phyloP scores from a whole-genome alignment of 2,797 vertebrate species.

The Arrhamphus sclerolepis region DNA sequence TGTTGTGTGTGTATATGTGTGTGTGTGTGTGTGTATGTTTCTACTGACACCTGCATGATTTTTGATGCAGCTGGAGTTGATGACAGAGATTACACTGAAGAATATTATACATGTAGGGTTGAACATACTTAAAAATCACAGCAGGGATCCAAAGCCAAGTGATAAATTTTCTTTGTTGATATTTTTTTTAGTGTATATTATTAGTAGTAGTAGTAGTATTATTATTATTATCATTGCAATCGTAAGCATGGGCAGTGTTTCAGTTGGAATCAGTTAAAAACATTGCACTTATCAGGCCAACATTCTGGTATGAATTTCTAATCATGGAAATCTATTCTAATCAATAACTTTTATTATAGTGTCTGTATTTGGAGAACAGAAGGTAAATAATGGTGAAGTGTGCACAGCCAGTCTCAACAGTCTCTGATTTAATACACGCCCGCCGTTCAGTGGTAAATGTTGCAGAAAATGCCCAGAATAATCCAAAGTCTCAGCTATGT shows the following conservation, averaged over 20 bases:
- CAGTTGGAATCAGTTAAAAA: no score
- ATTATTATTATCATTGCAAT: no score
- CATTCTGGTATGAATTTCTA: no score
- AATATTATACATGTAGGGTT: background rate
- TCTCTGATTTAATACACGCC: background rate
- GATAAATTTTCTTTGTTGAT: no score
- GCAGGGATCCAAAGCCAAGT: no score
- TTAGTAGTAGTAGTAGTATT: no score
- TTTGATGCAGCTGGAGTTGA: background rate
- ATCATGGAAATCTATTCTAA: no score
- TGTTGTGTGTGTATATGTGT: background rate
- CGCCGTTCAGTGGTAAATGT: constrained; percentile 18
- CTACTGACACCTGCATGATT: background rate
- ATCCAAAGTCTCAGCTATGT: constrained; percentile 35
- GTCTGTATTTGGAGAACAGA: background rate
- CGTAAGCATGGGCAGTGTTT: no score
- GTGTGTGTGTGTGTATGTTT: background rate
- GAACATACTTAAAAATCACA: no score
- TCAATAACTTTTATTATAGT: background rate
- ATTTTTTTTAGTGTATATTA: background rate
- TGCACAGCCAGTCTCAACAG: background rate
- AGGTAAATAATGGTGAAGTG: background rate
- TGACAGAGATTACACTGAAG: background rate
- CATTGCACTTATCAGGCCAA: no score
- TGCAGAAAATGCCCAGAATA: background rate